phyloP scores from a whole-genome alignment of 2,888 invertebrate genomes.

The Maniola hyperantus region DNA sequence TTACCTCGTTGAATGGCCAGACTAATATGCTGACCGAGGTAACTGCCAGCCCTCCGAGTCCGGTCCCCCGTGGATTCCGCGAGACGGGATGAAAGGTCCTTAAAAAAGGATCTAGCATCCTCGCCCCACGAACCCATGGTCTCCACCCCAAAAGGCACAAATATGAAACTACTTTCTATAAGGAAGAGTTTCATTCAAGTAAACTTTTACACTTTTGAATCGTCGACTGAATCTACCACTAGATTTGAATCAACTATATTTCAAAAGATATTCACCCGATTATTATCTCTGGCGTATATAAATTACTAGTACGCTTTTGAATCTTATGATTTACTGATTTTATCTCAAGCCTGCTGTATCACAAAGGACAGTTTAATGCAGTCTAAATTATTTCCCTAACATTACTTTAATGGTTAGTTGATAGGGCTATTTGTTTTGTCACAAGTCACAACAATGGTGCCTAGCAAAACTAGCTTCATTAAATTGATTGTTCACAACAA shows the following conservation, averaged over 20 bases:
- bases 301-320: conserved; percentile 36
- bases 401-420: conserved; percentile 41
- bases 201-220: too few species aligned
- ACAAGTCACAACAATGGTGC: conserved; percentile 44
- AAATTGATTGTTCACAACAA: conserved; percentile 41
- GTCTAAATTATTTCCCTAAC: conserved; percentile 42
- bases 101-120: too few species aligned
- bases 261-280: conserved; percentile 32
- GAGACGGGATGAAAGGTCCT: too few species aligned
- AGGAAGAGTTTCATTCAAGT: too few species aligned
- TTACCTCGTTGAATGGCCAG: too few species aligned
- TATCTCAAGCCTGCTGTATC: conserved; percentile 36
- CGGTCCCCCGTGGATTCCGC: too few species aligned
- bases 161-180: too few species aligned
- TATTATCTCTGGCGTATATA: conserved; percentile 37
- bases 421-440: conserved; percentile 45
- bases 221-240: too few species aligned
- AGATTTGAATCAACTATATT: neutral
- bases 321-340: conserved; percentile 39
- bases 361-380: conserved; percentile 43
- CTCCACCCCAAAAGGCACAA: too few species aligned
- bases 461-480: conserved; percentile 44
- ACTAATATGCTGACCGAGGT: too few species aligned
- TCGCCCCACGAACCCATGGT: too few species aligned
- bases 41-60: too few species aligned